Evolutionary conservation across 1,140 invertebrate genomes (phyloP), one percentile per base, ranked within the genome.

Genomic region (Telenomus remus): DNA sequence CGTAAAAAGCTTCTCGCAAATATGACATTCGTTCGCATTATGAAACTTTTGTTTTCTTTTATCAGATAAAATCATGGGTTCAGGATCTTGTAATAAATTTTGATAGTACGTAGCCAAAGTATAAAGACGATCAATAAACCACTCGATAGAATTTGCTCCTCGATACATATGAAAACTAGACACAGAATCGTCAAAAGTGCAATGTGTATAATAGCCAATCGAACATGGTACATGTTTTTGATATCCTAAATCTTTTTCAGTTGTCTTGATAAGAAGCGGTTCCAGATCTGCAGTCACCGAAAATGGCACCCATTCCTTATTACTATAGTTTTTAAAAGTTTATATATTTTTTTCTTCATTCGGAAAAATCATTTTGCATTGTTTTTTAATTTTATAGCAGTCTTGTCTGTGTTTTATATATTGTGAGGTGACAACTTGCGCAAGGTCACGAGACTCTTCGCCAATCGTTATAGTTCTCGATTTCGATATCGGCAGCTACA

Each of bases 161-260:
- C 69, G 76, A 51, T 84, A 73, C 16, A 71, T 50, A 60, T 71
- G 56, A 78, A 77, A 84, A 60, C 78, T 63, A 16, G 80, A 82
- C 4, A 85, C 37, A 10, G 72, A 64, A 56, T 85, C 76, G 80
- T 87, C 71, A 76, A 73, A 86, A 33, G 51, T 71, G 78, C 85
- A 87, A 61, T 85, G 79, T 0, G 84, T 60, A 70, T 85, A 86
- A 56, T 84, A 86, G 15, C 77, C 85, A 65, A 85, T 77, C 75
- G 80, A 84, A 46, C 80, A 83, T 7, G 79, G 74, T n/a, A 78
- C 73, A 75, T 88, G 83, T 76, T 81, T 80, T 53, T 83, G 76
- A 68, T 77, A 66, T 47, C 72, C 72, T 19, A 1, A 1, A 3
- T 65, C 34, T 75, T 33, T 4, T 49, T 82, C 57, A 7, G 79